Evolutionary conservation across 2,113 vertebrate species (phyloP).

Genomic region (Antennarius striatus): DNA sequence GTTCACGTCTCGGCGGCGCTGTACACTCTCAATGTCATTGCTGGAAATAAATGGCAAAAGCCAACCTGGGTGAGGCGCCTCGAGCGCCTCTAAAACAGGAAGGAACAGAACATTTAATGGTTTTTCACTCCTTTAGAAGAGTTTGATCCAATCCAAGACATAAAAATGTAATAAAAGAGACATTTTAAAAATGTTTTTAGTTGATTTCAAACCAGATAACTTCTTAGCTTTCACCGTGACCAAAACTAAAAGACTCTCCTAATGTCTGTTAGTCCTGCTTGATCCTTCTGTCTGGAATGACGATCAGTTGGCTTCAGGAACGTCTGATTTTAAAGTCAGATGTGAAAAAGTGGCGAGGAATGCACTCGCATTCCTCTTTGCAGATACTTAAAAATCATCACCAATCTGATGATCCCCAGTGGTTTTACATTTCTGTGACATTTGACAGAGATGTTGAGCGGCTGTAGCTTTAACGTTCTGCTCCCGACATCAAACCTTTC

Average conservation of each 20-base stretch:
- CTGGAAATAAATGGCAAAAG: not conserved
- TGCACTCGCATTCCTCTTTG: too few species aligned
- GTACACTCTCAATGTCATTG: not conserved
- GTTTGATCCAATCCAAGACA: too few species aligned
- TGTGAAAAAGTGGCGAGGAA: too few species aligned
- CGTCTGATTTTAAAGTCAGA: not conserved
- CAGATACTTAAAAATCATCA: too few species aligned
- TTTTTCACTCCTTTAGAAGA: not conserved
- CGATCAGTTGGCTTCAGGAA: slow-evolving; percentile 43
- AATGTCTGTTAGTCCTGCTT: not conserved
- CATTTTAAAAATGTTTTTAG: not conserved
- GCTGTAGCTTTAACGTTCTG: slow-evolving; percentile 44
- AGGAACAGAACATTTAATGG: too few species aligned
- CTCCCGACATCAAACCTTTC: slow-evolving; percentile 7
- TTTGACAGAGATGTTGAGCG: slow-evolving; percentile 10
- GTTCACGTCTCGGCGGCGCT: slow-evolving; percentile 9
- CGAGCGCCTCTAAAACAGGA: too few species aligned
- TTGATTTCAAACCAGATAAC: not conserved
- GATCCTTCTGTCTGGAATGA: slow-evolving; percentile 62
- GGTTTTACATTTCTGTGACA: not conserved
- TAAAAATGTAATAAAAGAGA: not conserved
- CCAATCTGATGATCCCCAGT: too few species aligned
- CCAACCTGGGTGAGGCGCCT: not conserved
- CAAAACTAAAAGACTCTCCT: not conserved
- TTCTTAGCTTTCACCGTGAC: not conserved